Evolutionary conservation across 2,888 invertebrate genomes (phyloP), one percentile per base, ranked within the genome.

Genomic region (Platycheirus albimanus): DNA sequence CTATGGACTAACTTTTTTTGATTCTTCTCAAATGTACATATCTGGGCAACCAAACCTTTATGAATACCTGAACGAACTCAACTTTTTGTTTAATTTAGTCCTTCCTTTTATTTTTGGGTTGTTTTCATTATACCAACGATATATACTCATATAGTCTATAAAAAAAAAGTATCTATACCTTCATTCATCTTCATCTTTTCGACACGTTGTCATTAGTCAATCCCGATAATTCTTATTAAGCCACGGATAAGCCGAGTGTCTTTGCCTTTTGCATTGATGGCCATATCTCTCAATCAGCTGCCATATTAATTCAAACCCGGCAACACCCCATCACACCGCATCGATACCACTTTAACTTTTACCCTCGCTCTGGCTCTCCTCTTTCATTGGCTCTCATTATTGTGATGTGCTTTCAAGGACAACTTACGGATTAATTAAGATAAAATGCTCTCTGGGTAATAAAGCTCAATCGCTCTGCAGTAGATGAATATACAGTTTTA

Each of bases 211-310:
- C 58, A 45, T 17, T 47, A 69, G 43, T 33, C 33, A 38, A 61
- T 41, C 13, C 51, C 3, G 33, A 67, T 75, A 75, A 67, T 75
- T 52, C 67, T 24, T 49, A 47, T 41, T 70, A 64, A 51, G 51
- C 74, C 66, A 52, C 24, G 45, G 67, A 43, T 66, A 72, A 79
- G 20, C 38, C 30, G n/a, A 54, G 41, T 67, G 74, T 78, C 58
- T 38, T 56, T 66, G 33, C 61, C 17, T 47, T 47, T 20, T 43
- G 30, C 51, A 24, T 61, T 72, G 56, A 74, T 74, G 54, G 71
- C 49, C 58, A 74, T 70, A 69, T 64, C 54, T 70, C 67, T 80
- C 70, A 80, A 75, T 80, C 80, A 80, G 70, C 51, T 54, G 56
- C 28, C 70, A 80, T 75, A 75, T 80, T 69, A 80, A 76, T 80